Conservation (phyloP, 2,797 vertebrate species). For the Urophycis tenuis region DNA sequence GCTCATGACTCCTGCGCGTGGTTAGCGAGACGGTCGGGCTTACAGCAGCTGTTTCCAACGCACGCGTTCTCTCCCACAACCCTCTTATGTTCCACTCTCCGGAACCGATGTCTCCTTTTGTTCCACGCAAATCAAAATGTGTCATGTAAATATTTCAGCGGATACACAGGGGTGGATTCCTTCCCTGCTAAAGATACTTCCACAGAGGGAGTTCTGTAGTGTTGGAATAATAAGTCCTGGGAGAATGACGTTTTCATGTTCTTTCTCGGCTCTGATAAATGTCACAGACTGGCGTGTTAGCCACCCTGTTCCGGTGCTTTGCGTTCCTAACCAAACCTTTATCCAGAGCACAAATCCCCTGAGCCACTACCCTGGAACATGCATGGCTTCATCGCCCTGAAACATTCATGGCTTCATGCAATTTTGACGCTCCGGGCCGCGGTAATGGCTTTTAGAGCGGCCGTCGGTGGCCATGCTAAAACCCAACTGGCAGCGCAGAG, state of each 20-base stretch:
- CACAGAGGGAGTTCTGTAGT: constrained; percentile 41
- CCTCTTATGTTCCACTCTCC: constrained; percentile 1
- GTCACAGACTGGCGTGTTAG: constrained; percentile 55
- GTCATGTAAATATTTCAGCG: constrained; percentile 55
- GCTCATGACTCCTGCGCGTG: background rate
- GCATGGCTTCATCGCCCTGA: constrained; percentile 83
- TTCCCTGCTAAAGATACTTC: constrained; percentile 56
- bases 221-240: constrained; percentile 67
- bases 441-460: constrained; percentile 84
- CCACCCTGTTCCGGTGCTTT: constrained; percentile 57
- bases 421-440: constrained; percentile 83
- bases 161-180: constrained; percentile 53
- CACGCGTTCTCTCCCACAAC: constrained; percentile 12
- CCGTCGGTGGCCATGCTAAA: constrained; percentile 72
- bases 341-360: constrained; percentile 64
- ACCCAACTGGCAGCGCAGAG: constrained; percentile 65
- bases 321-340: constrained; percentile 69
- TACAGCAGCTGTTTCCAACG: background rate
- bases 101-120: constrained; percentile 18
- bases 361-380: constrained; percentile 79
- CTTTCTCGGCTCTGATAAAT: constrained; percentile 72
- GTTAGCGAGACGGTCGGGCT: background rate
- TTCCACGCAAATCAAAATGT: constrained; percentile 45
- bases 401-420: constrained; percentile 92
- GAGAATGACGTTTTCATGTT: constrained; percentile 70